Percentiles rank a stretch among this genome's conserved stretches.
Evolutionary conservation across 2,888 invertebrate genomes (phyloP).

Genomic region (Drosophila neonasuta): DNA sequence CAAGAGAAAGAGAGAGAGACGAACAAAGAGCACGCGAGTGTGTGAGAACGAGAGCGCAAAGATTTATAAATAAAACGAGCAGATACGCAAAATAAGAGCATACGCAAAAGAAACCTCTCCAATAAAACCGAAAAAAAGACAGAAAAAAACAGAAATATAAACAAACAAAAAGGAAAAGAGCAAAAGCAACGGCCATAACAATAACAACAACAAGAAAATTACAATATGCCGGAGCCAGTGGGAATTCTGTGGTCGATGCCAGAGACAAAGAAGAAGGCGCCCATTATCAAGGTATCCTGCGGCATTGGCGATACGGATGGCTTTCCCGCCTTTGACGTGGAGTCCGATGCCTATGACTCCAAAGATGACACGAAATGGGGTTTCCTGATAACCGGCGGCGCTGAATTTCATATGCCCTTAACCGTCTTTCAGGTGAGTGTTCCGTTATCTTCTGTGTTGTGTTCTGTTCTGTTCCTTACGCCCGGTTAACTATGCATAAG

Average conservation of each 20-base stretch:
- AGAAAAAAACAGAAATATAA: conserved; percentile 31
- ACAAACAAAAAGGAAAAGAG: conserved; percentile 41
- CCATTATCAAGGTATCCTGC: conserved; percentile 80
- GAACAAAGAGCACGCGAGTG: conserved; percentile 11
- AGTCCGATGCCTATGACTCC: conserved; percentile 79
- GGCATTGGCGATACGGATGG: conserved; percentile 82
- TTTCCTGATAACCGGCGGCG: conserved; percentile 82
- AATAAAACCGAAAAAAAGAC: not conserved
- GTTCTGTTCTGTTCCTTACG: not conserved
- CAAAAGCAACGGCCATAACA: conserved; percentile 14
- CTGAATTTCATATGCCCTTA: conserved; percentile 82
- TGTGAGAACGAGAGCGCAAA: conserved; percentile 7
- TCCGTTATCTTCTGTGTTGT: no score
- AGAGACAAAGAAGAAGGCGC: conserved; percentile 78
- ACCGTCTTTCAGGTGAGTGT: conserved; percentile 82
- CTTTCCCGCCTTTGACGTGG: conserved; percentile 81
- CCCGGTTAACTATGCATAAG: conserved; percentile 34
- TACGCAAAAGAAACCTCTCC: conserved; percentile 22
- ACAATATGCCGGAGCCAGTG: conserved; percentile 77
- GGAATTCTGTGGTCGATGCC: conserved; percentile 66
- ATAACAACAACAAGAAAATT: conserved; percentile 25
- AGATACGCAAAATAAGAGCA: conserved; percentile 36
- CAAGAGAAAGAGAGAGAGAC: conserved; percentile 6
- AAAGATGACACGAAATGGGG: conserved; percentile 82
- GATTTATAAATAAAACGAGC: conserved; percentile 56